Evolutionary conservation across 2,888 invertebrate genomes (phyloP), one percentile per base, ranked within the genome.

Genomic region (Phyllotreta striolata): DNA sequence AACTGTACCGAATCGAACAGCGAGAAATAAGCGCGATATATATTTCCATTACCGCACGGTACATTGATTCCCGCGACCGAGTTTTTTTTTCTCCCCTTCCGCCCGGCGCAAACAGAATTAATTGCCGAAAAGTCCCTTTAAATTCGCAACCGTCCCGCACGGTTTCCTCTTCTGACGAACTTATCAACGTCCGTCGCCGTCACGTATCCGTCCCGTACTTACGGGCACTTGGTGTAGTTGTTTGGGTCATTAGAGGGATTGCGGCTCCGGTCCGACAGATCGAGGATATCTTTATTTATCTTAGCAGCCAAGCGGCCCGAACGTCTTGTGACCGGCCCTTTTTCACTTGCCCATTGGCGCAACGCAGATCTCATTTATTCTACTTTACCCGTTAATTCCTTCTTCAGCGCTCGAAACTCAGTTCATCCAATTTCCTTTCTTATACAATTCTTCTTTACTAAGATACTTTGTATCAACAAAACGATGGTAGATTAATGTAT

Each of bases 221-320:
- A 72, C 75, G 73, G 69, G 73, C 76, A 76, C 76, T 77, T 79
- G 77, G 71, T 66, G 66, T 77, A 75, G 79, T 79, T 80, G 79
- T 78, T 79, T 76, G 77, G 78, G 79, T 79, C 80, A 80, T 80
- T 81, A 81, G 79, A 77, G 78, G 73, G 76, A 55, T 57, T 64
- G 35, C 54, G 38, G 35, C 46, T 37, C 52, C 52, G 54, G 49
- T 59, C 52, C 43, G 59, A 59, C 59, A 52, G 55, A 55, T 49
- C 62, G 74, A 75, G 77, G 80, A 80, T 80, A 80, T 81, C 80
- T 80, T 80, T 81, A 81, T 81, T 81, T 81, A 81, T 81, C 81
- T 81, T 80, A 76, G 78, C 41, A 51, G 78, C 49, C n/a, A 77
- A 77, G 47, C 47, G 10, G 47, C 47, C 47, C n/a, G 24, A 24